Conservation (phyloP, 2,888 invertebrate genomes). For the Xylota sylvarum region DNA sequence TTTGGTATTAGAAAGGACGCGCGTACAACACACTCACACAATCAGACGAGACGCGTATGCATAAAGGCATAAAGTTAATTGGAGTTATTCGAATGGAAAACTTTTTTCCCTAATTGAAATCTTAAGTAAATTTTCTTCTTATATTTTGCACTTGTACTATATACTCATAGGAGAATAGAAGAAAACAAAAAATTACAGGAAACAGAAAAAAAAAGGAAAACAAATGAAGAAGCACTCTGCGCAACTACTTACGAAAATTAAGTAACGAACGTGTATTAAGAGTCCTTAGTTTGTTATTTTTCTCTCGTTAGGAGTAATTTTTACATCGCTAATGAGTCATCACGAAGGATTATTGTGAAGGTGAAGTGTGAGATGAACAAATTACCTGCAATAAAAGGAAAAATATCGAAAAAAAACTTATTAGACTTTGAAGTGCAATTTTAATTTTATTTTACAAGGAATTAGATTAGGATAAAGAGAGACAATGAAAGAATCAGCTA, state of each 20-base stretch:
- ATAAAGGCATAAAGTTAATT: slow-evolving; percentile 67
- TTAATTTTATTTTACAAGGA: too few species aligned
- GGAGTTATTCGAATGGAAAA: slow-evolving; percentile 70
- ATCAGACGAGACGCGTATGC: not conserved
- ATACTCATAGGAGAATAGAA: not conserved
- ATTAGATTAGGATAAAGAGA: too few species aligned
- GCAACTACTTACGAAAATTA: slow-evolving; percentile 56
- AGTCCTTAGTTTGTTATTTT: slow-evolving; percentile 40
- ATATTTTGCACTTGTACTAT: not conserved
- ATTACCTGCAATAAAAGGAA: slow-evolving; percentile 70
- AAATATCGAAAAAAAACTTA: not conserved
- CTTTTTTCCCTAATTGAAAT: slow-evolving; percentile 74
- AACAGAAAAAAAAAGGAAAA: slow-evolving; percentile 19
- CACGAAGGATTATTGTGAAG: slow-evolving; percentile 6
- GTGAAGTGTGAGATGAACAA: slow-evolving; percentile 31
- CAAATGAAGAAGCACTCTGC: slow-evolving; percentile 15
- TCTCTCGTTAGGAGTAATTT: slow-evolving; percentile 56
- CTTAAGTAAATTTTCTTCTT: slow-evolving; percentile 41
- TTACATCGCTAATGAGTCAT: slow-evolving; percentile 62
- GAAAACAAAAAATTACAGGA: slow-evolving; percentile 24
- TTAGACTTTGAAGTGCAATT: not conserved
- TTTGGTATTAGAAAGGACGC: slow-evolving; percentile 24
- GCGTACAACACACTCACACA: not conserved
- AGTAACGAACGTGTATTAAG: slow-evolving; percentile 29
- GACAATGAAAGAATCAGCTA: not conserved